phyloP scores from a whole-genome alignment of 2,797 vertebrate species.

The Balearica regulorum region DNA sequence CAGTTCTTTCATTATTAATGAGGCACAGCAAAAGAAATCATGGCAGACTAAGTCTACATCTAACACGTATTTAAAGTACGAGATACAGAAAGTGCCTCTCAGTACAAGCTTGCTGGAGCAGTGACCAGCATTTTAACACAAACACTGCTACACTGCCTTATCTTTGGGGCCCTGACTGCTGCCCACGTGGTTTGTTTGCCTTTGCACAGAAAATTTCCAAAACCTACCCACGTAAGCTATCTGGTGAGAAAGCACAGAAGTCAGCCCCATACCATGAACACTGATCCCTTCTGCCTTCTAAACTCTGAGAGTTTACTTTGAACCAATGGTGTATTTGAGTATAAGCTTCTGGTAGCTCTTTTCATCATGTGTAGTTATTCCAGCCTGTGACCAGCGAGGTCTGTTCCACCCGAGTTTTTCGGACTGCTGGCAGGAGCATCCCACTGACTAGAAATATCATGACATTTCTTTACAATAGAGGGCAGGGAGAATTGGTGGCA shows the following conservation, averaged over 20 bases:
- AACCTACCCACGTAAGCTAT: neutral
- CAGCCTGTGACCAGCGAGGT: neutral
- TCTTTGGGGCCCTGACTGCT: neutral
- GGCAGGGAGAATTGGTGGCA: neutral
- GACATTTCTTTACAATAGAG: neutral
- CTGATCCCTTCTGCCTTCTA: neutral
- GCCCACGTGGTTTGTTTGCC: neutral
- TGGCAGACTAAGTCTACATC: neutral
- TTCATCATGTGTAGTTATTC: rapidly evolving
- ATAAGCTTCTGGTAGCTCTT: neutral
- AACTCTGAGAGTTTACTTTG: neutral
- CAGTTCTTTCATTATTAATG: constrained; percentile 48
- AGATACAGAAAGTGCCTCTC: neutral
- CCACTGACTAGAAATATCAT: neutral
- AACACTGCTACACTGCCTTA: neutral
- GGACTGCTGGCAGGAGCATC: neutral
- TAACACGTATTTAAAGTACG: neutral
- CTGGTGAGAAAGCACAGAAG: neutral
- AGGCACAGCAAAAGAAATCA: constrained; percentile 5
- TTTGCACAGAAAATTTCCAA: neutral
- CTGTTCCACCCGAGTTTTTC: neutral
- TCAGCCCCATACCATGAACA: neutral
- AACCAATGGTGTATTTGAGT: neutral
- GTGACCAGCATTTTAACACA: neutral
- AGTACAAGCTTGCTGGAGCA: neutral